phyloP scores from a whole-genome alignment of 2,888 invertebrate species.

The Griposia aprilina region DNA sequence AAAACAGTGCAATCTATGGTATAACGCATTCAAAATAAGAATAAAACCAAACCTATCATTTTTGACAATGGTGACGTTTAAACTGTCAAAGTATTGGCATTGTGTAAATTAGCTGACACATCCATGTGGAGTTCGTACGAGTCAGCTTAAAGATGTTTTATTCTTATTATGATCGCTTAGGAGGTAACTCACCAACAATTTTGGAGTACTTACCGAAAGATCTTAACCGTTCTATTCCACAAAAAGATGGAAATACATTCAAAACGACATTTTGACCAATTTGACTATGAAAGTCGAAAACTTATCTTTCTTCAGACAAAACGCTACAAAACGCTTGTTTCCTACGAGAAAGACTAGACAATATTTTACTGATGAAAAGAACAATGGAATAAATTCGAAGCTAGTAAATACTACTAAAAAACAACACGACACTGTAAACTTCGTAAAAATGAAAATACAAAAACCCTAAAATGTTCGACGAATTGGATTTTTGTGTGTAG shows the following conservation, averaged over 20 bases:
- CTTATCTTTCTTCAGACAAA: constrained; percentile 1
- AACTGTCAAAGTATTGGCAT: constrained; percentile 22
- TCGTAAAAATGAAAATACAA: constrained; percentile 1
- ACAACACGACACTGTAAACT: not conserved
- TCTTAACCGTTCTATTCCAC: not conserved
- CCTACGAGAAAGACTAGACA: not conserved
- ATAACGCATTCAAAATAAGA: constrained; percentile 26
- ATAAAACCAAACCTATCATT: constrained; percentile 17
- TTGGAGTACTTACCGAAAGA: constrained; percentile 38
- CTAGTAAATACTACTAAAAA: not conserved
- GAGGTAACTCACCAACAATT: constrained; percentile 33
- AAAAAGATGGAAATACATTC: not conserved
- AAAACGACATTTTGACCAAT: not conserved
- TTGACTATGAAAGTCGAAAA: not conserved
- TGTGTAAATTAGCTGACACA: not conserved
- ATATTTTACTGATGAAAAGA: constrained; percentile 9
- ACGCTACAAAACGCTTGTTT: not conserved
- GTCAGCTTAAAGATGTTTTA: constrained; percentile 4
- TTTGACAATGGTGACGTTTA: constrained; percentile 20
- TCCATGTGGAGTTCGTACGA: not conserved
- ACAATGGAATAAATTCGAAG: not conserved
- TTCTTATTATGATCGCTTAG: constrained; percentile 31
- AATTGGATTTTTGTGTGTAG: constrained; percentile 17
- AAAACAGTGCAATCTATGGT: constrained; percentile 46
- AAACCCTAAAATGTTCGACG: not conserved